Evolutionary conservation across 2,888 invertebrate species (phyloP), one percentile per base, ranked within the genome.

Genomic region (Syrista parreyssii): DNA sequence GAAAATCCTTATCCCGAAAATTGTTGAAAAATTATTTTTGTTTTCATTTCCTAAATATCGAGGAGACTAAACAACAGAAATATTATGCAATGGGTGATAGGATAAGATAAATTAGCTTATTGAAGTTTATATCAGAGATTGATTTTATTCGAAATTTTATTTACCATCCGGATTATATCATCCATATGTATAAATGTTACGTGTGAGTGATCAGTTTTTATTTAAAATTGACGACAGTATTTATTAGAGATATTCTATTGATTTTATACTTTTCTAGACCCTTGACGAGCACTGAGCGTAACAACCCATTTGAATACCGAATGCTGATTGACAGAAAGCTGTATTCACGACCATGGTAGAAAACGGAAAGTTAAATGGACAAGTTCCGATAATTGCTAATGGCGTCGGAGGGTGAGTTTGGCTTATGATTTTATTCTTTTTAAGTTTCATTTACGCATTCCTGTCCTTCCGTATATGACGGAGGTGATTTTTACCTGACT

Each of bases 281-380:
- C 69, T 40, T 12, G 12, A 15, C 35, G 36, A 73, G 71, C 55
- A 32, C 72, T 75, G 75, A 9, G 23, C 55, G 6, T 1, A 40
- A 40, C 1, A 55, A 55, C 15, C 2, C 1, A n/a, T 36, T 76
- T 23, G 76, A 73, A 68, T 32, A 72, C 78, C 82, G 79, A 15
- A 84, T 80, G 82, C 76, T 80, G 76, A 79, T 78, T 69, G 12
- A 74, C 40, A 68, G 23, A 9, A 34, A 30, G 40, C 35, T 30
- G 73, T 33, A 82, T 36, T 75, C 31, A 78, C 74, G 30, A 83
- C 79, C 74, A 88, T 88, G 85, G 84, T 86, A 75, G 86, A 88
- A 69, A 84, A 80, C 76, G 81, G 79, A 68, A 83, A 81, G 69
- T 83, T 80, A 69, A 86, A 83, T 75, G 85, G 85, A 30, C 83